Evolutionary conservation across 2,797 vertebrate species (phyloP), one percentile per base, ranked within the genome.

Genomic region (Lateolabrax maculatus): DNA sequence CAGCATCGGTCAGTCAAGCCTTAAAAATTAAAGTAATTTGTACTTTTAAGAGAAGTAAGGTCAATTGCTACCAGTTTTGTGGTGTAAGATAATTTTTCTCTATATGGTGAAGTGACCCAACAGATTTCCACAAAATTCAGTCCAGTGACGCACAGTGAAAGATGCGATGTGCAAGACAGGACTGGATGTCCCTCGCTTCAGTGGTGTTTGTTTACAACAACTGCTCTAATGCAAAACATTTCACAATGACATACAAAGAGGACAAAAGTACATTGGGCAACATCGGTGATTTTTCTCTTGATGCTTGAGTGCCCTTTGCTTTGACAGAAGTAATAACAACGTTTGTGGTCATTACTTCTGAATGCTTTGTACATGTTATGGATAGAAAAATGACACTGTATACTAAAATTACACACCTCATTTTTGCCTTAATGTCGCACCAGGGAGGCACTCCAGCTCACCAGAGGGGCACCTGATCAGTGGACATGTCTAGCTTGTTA

Each of bases 341-440:
- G n/a, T n/a, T n/a, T n/a, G n/a, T n/a, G n/a, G n/a, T n/a, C n/a
- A n/a, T n/a, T n/a, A n/a, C n/a, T n/a, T n/a, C n/a, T n/a, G n/a
- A n/a, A n/a, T n/a, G n/a, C n/a, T n/a, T n/a, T n/a, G n/a, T n/a
- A n/a, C n/a, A 27, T 23, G 23, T 29, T 56, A 69, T 48, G 25
- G 18, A 41, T 9, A 19, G 29, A 29, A 29, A 77, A 80, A 69
- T 27, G 15, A 52, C 27, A 55, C 36, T n/a, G n/a, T 19, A 52
- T 43, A 41, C 41, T 46, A 23, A 66, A 68, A 64, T 37, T 13
- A 31, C 31, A 5, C 41, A 51, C 29, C 41, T 64, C 19, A 53
- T 46, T 29, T 51, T 19, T 62, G 15, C 18, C 21, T 27, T 58
- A 15, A 53, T 48, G 2, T 66, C 0, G 18, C 57, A 57, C 39